A percentile compares a stretch with the other conserved stretches of the same genome.
These are phyloP conservation scores for roundworm (Caenorhabditis elegans) DNA, from an alignment of 1,140 invertebrate genomes.

Conservation along the genomic window DNA sequence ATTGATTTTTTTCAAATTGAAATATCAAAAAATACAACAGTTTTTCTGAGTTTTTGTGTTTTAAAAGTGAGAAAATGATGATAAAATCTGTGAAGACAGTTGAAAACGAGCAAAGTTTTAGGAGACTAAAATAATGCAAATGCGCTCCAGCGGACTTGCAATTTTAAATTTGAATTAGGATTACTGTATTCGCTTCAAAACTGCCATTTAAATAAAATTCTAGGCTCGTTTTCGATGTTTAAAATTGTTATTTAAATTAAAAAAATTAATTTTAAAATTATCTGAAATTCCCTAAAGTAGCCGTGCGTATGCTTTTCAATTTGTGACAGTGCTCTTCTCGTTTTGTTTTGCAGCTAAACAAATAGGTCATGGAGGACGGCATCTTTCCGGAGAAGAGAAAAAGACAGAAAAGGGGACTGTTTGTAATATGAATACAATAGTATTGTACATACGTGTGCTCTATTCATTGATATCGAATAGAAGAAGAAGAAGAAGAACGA, in stretches of 20 bases:
- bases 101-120: not conserved
- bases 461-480: constrained; percentile 22
- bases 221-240: too few relatives aligned
- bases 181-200: too few relatives aligned
- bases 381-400: not conserved
- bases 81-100: too few relatives aligned
- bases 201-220: too few relatives aligned
- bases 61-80: too few relatives aligned
- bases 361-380: constrained; percentile 19
- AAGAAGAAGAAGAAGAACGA: not conserved
- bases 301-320: not conserved
- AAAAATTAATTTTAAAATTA: too few relatives aligned
- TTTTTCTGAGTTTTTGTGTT: not conserved
- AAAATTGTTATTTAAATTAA: too few relatives aligned
- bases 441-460: constrained; percentile 19
- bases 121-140: not conserved
- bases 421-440: constrained; percentile 25
- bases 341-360: constrained; percentile 13
- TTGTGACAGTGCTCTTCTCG: not conserved
- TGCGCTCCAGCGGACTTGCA: not conserved
- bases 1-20: not conserved
- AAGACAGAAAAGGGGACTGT: constrained; percentile 11
- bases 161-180: too few relatives aligned
- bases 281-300: not conserved
- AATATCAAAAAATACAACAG: not conserved